Evolutionary conservation across 2,113 vertebrate genomes (phyloP).

Genomic region (Alligator sinensis): DNA sequence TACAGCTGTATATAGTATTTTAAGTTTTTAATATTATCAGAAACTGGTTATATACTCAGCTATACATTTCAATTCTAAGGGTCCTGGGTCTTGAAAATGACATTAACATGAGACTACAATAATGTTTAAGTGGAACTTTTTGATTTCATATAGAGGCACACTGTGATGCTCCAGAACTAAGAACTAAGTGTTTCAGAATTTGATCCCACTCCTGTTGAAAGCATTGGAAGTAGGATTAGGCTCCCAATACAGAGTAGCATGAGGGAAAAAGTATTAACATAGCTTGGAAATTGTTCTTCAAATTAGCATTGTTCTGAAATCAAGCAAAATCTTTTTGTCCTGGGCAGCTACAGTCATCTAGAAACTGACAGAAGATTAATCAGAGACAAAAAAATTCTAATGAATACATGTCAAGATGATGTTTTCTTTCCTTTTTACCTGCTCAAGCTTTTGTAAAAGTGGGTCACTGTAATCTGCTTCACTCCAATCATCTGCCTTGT

Average conservation of each 20-base stretch:
- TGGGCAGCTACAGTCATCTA: background rate
- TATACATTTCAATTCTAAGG: background rate
- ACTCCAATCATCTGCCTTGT: constrained; percentile 37
- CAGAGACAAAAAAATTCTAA: background rate
- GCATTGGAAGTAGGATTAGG: background rate
- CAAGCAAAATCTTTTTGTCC: background rate
- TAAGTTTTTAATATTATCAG: background rate
- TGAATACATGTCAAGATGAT: accelerated
- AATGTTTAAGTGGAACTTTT: background rate
- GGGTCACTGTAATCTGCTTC: constrained; percentile 68
- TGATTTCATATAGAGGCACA: background rate
- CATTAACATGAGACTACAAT: background rate
- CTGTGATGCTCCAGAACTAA: background rate
- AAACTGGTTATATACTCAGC: background rate
- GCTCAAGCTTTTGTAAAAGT: constrained; percentile 86
- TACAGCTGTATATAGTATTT: background rate
- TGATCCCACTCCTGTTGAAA: background rate
- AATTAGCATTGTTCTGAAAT: accelerated
- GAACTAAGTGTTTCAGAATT: background rate
- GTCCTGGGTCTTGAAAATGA: background rate
- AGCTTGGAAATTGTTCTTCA: background rate
- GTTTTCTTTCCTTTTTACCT: constrained; percentile 79
- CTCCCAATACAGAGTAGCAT: background rate
- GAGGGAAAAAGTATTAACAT: accelerated
- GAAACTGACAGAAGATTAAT: background rate